Percentiles rank a stretch among this genome's conserved stretches.
Conservation (phyloP, 2,888 invertebrate species). For the Dryococelus australis region DNA sequence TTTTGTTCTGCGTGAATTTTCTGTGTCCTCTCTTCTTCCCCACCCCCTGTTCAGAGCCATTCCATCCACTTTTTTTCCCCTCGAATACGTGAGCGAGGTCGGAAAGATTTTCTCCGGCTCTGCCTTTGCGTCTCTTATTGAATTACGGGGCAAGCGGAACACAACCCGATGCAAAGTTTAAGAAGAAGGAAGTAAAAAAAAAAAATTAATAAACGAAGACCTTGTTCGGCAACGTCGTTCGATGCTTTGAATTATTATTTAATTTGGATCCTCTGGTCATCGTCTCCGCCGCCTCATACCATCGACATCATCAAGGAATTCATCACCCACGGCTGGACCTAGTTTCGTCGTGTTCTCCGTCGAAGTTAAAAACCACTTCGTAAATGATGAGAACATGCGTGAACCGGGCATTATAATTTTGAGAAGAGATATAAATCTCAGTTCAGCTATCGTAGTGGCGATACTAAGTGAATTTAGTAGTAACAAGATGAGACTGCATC, state of each 20-base stretch:
- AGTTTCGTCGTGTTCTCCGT: too few species aligned
- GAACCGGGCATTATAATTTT: background rate
- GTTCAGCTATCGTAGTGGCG: background rate
- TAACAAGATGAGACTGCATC: background rate
- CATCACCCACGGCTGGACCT: background rate
- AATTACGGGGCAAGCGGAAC: background rate
- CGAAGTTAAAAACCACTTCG: background rate
- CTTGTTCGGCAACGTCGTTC: background rate
- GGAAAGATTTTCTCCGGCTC: background rate
- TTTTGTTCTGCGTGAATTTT: constrained; percentile 11
- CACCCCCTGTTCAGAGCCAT: background rate
- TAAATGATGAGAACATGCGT: constrained; percentile 6
- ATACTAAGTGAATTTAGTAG: background rate
- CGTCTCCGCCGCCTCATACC: background rate
- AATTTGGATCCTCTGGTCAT: background rate
- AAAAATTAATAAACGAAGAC: background rate
- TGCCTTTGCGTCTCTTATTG: background rate
- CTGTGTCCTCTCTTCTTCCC: background rate
- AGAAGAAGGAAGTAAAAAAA: background rate
- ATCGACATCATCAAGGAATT: background rate
- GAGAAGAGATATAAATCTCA: background rate
- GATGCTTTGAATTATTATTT: background rate
- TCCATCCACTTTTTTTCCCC: background rate
- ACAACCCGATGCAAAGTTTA: background rate
- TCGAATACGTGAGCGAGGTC: background rate